Conservation (phyloP, 2,888 invertebrate species). For the Calameuta idolon region DNA sequence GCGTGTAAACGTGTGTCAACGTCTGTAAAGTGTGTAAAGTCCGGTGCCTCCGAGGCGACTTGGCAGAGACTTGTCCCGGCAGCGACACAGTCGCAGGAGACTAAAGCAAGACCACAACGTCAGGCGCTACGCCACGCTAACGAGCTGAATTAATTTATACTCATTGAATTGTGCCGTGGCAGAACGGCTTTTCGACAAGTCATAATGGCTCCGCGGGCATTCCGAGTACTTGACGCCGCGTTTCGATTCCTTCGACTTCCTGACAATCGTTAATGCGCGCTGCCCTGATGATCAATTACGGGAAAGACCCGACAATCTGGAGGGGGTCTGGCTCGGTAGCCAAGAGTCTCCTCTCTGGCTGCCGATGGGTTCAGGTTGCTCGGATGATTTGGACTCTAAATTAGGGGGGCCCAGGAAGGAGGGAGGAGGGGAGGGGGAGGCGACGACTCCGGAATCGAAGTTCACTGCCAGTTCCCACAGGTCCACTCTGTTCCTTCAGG, state of each 20-base stretch:
- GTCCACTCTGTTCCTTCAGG: constrained; percentile 45
- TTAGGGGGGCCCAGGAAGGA: background rate
- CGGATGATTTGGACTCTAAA: background rate
- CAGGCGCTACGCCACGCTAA: constrained; percentile 33
- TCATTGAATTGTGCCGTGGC: constrained; percentile 45
- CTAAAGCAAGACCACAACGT: constrained; percentile 5
- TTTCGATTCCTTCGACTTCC: constrained; percentile 15
- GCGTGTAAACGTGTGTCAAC: constrained; percentile 10
- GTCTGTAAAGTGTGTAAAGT: background rate
- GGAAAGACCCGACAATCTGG: background rate
- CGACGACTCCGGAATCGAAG: constrained; percentile 5
- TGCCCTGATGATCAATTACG: background rate
- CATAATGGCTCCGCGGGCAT: constrained; percentile 42
- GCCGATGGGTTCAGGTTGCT: background rate
- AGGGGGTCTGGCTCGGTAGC: background rate
- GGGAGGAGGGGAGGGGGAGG: too few relatives aligned
- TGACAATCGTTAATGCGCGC: background rate
- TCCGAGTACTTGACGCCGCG: constrained; percentile 42
- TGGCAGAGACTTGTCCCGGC: background rate
- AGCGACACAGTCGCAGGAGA: background rate
- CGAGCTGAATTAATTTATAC: constrained; percentile 58
- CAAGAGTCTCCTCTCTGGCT: background rate
- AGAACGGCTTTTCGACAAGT: constrained; percentile 49
- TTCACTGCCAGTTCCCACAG: constrained; percentile 57
- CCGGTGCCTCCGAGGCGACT: constrained; percentile 3